phyloP scores from a whole-genome alignment of 1,140 invertebrate genomes.

The Aphidius gifuensis region DNA sequence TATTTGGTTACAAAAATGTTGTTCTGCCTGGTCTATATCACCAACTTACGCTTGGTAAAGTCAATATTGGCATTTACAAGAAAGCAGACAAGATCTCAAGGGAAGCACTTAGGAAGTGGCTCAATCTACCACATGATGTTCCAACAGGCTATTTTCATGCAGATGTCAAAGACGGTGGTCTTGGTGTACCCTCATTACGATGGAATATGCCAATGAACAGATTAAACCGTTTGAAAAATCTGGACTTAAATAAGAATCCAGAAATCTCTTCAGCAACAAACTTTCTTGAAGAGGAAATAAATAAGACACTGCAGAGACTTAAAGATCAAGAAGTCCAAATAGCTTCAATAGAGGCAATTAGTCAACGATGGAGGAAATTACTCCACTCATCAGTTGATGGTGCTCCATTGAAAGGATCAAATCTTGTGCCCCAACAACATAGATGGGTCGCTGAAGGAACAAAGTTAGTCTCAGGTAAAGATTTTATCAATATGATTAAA shows the following conservation, averaged over 20 bases:
- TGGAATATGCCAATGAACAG: constrained; percentile 24
- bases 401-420: constrained; percentile 17
- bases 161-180: constrained; percentile 33
- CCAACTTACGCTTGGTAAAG: too few species aligned
- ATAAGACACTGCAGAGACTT: too few species aligned
- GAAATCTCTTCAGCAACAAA: constrained; percentile 59
- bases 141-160: constrained; percentile 42
- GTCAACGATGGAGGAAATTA: too few species aligned
- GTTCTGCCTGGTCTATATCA: too few species aligned
- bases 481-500: constrained; percentile 26
- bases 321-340: too few species aligned
- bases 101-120: background rate
- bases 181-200: constrained; percentile 30
- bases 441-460: constrained; percentile 27
- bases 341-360: too few species aligned
- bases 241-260: constrained; percentile 56
- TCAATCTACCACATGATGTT: constrained; percentile 28
- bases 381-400: constrained; percentile 23
- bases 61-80: too few species aligned
- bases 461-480: constrained; percentile 21
- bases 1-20: too few species aligned
- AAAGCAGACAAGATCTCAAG: too few species aligned
- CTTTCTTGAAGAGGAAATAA: too few species aligned
- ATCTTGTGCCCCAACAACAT: constrained; percentile 22
- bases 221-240: background rate